Evolutionary conservation across 2,888 invertebrate genomes (phyloP).

Genomic region (Pristionchus exspectatus): DNA sequence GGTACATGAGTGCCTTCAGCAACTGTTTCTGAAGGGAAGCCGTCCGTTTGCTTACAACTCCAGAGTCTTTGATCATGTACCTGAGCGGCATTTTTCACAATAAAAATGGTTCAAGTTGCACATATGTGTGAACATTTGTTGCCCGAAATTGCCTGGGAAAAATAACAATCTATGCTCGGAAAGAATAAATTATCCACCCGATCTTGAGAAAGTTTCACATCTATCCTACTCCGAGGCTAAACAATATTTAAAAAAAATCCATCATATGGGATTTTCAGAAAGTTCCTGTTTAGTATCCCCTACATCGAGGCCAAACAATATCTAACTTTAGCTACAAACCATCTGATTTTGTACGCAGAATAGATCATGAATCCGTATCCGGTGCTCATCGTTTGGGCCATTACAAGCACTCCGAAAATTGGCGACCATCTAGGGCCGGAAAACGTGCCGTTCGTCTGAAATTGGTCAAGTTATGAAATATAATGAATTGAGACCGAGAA

Average conservation of each 20-base stretch:
- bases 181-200: neutral
- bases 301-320: neutral
- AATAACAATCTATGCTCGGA: no score
- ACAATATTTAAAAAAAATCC: no score
- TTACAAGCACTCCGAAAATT: conserved; percentile 10
- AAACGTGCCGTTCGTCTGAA: conserved; percentile 47
- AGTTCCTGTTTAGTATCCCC: neutral
- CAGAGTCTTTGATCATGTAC: neutral
- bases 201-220: neutral
- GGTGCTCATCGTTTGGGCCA: conserved; percentile 24
- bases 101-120: no score
- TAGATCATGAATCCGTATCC: conserved; percentile 52
- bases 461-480: no score
- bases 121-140: no score
- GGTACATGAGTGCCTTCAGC: conserved; percentile 29
- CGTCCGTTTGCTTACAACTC: neutral
- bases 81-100: neutral
- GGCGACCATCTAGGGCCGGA: conserved; percentile 46
- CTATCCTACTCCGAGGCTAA: no score
- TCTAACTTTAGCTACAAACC: neutral
- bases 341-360: neutral
- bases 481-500: no score
- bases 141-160: no score
- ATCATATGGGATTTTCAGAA: no score
- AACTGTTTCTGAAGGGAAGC: conserved; percentile 12